These are phyloP conservation scores for Idaea dimidiata DNA, from an alignment of 2,888 invertebrate species.

Conservation along the genomic window DNA sequence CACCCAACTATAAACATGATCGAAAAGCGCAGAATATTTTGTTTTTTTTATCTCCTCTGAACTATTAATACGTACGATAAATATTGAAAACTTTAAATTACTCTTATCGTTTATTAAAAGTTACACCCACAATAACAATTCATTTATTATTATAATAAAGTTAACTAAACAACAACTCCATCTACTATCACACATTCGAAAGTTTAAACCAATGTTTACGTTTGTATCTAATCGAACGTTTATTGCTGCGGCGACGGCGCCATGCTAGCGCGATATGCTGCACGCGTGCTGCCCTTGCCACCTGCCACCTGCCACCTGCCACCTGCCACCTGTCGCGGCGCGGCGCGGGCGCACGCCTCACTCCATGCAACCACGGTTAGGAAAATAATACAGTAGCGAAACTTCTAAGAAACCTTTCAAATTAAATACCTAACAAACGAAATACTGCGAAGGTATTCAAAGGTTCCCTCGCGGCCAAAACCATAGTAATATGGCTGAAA, in stretches of 20 bases:
- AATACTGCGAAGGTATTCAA: too few relatives aligned
- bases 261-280: conserved; percentile 58
- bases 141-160: conserved; percentile 72
- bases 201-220: conserved; percentile 79
- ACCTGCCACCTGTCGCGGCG: conserved; percentile 5
- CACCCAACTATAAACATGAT: conserved; percentile 58
- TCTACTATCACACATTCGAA: conserved; percentile 82
- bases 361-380: conserved; percentile 4
- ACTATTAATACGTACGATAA: conserved; percentile 49
- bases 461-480: too few relatives aligned
- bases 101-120: conserved; percentile 72
- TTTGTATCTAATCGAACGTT: conserved; percentile 71
- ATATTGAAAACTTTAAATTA: conserved; percentile 63
- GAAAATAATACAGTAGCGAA: conserved; percentile 14
- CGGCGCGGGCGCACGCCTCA: conserved; percentile 12
- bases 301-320: conserved; percentile 8
- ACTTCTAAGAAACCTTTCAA: too few relatives aligned
- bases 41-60: conserved; percentile 44
- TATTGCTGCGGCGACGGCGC: conserved; percentile 73
- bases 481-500: too few relatives aligned
- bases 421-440: too few relatives aligned
- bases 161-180: conserved; percentile 82
- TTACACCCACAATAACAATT: conserved; percentile 80
- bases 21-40: conserved; percentile 59
- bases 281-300: conserved; percentile 19